A percentile compares a stretch with the other conserved stretches of the same genome.
phyloP scores from a whole-genome alignment of 2,888 invertebrate species.

The Anticlea derivata region DNA sequence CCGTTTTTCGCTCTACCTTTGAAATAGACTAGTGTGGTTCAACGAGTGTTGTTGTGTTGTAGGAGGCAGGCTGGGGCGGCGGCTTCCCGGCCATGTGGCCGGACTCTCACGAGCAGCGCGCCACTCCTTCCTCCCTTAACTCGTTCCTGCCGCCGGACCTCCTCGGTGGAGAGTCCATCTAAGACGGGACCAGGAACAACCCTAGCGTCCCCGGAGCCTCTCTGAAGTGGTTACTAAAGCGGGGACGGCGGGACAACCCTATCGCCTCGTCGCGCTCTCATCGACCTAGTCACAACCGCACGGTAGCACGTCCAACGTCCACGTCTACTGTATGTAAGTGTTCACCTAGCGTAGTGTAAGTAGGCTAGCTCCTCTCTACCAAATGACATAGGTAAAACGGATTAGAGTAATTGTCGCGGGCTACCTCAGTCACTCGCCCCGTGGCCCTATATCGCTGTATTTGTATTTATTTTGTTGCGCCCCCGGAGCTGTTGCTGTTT shows the following conservation, averaged over 20 bases:
- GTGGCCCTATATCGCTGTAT: slow-evolving; percentile 77
- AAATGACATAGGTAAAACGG: slow-evolving; percentile 40
- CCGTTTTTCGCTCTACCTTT: too few relatives aligned
- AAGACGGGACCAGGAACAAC: slow-evolving; percentile 52
- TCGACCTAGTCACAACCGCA: slow-evolving; percentile 70
- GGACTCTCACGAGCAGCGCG: slow-evolving; percentile 89
- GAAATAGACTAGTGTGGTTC: too few relatives aligned
- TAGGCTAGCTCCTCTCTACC: slow-evolving; percentile 41
- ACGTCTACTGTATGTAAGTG: slow-evolving; percentile 29
- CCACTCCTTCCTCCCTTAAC: slow-evolving; percentile 93
- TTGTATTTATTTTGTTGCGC: slow-evolving; percentile 82
- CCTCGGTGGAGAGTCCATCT: slow-evolving; percentile 94
- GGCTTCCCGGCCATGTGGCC: slow-evolving; percentile 87
- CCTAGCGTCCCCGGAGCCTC: too few relatives aligned
- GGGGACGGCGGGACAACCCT: not conserved
- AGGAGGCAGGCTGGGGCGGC: slow-evolving; percentile 65
- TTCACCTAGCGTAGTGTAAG: slow-evolving; percentile 29
- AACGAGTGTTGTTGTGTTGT: not conserved
- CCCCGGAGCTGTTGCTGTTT: slow-evolving; percentile 80
- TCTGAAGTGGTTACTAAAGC: too few relatives aligned
- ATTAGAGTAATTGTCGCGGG: slow-evolving; percentile 58
- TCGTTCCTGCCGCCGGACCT: slow-evolving; percentile 94
- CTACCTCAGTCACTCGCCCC: slow-evolving; percentile 81
- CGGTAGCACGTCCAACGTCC: slow-evolving; percentile 18
- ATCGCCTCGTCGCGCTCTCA: slow-evolving; percentile 17